phyloP scores from a whole-genome alignment of 2,113 vertebrate genomes.

The Microcebus griseorufus region DNA sequence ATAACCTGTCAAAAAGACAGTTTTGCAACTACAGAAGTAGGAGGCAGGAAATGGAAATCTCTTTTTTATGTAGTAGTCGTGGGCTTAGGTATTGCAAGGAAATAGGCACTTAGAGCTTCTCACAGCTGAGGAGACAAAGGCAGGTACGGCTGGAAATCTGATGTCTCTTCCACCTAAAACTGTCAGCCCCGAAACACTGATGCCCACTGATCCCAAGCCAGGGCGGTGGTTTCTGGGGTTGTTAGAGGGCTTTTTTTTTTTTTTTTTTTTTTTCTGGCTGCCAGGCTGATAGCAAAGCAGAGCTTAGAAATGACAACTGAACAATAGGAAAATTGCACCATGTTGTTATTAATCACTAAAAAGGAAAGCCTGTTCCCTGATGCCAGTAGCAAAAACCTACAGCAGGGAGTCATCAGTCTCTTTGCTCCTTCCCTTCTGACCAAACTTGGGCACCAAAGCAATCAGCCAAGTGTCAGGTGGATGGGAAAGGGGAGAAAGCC shows the following conservation, averaged over 20 bases:
- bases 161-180: neutral
- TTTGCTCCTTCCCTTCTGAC: neutral
- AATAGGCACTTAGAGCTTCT: conserved; percentile 54
- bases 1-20: conserved; percentile 44
- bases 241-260: neutral
- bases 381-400: neutral
- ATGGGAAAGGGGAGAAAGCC: neutral
- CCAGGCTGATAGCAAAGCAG: conserved; percentile 30
- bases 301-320: conserved; percentile 53
- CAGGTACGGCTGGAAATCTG: conserved; percentile 39
- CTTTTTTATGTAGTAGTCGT: conserved; percentile 7
- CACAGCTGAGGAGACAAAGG: conserved; percentile 45
- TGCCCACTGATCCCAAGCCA: conserved; percentile 50
- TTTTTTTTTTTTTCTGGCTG: neutral
- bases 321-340: conserved; percentile 49
- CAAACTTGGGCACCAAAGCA: neutral
- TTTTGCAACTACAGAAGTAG: conserved; percentile 23
- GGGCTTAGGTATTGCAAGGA: conserved; percentile 54
- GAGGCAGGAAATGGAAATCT: conserved; percentile 63
- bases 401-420: neutral
- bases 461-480: neutral
- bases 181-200: conserved; percentile 45
- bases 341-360: conserved; percentile 54
- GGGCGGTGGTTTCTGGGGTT: conserved; percentile 30
- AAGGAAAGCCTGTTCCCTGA: neutral